Evolutionary conservation across 2,888 invertebrate species (phyloP), one percentile per base, ranked within the genome.

Genomic region (Tiphia femorata): DNA sequence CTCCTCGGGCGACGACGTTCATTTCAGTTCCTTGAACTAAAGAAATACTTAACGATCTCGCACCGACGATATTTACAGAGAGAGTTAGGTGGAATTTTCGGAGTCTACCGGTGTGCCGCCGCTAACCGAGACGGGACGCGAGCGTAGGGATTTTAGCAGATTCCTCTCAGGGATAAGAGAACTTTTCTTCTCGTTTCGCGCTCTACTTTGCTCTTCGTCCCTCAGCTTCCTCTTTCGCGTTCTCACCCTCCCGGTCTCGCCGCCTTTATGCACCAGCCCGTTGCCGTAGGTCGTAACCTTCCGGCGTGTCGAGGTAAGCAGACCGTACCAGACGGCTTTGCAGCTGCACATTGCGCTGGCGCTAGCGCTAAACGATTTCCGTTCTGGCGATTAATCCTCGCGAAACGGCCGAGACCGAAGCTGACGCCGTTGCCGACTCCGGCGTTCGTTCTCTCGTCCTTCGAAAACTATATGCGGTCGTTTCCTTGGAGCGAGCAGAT

Each of bases 251-350:
- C 10, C 19, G n/a, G n/a, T 5, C 14, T 40, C 5, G n/a, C n/a
- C n/a, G 8, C 30, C 17, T 59, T 59, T 63, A 58, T 58, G 52
- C 48, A 52, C 30, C 53, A 56, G 61, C 49, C 57, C 64, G 49
- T 70, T 71, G 58, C 62, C 62, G 42, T 62, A 64, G 69, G 64
- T 69, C 69, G 69, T 64, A 67, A 69, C 62, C 67, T 69, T 67
- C 62, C 67, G 62, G 67, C 55, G 63, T 60, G 71, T 67, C 71
- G 64, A 52, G 69, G 44, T 50, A 71, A 67, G 71, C 69, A 60
- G 64, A 69, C 62, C 71, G 69, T 62, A 57, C 60, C 55, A 55
- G 64, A 71, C 62, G 60, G 57, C 49, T 23, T 14, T 70, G 53
- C 59, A 56, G 67, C 61, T 67, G 64, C 61, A 56, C 58, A 21